These are phyloP conservation scores for Bubo blakistoni DNA, from an alignment of 2,113 vertebrate species.

Conservation along the genomic window DNA sequence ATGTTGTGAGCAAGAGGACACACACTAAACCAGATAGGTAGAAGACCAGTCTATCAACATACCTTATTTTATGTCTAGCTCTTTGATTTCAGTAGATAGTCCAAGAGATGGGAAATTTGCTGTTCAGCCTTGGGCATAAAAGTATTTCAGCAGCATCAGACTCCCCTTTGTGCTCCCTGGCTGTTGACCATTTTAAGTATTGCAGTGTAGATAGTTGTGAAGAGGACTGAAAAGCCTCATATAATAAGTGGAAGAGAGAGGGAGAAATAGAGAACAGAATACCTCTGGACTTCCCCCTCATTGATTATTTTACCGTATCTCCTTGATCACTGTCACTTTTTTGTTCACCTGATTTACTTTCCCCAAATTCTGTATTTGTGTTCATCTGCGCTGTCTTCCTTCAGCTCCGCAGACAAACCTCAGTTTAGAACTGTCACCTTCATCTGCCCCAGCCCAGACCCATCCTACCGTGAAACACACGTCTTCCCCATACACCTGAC, in stretches of 20 bases:
- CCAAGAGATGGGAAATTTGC: background rate
- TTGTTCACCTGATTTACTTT: background rate
- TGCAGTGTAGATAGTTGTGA: background rate
- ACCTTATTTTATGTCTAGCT: background rate
- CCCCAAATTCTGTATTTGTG: fast-evolving
- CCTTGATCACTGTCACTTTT: background rate
- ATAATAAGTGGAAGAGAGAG: background rate
- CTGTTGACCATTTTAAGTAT: background rate
- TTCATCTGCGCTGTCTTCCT: background rate
- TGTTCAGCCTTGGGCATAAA: background rate
- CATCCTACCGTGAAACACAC: background rate
- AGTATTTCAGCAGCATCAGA: background rate
- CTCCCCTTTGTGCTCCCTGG: background rate
- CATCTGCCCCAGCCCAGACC: background rate
- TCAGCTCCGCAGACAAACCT: background rate
- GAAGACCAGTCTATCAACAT: background rate
- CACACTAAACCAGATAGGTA: background rate
- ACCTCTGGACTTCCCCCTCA: background rate
- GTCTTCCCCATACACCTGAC: background rate
- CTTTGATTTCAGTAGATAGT: background rate
- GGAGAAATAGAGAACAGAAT: background rate
- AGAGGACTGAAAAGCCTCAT: background rate
- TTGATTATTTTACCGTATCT: background rate
- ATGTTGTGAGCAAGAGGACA: background rate
- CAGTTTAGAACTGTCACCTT: background rate